Evolutionary conservation across 2,113 vertebrate genomes (phyloP).

Genomic region (Ictidomys tridecemlineatus): DNA sequence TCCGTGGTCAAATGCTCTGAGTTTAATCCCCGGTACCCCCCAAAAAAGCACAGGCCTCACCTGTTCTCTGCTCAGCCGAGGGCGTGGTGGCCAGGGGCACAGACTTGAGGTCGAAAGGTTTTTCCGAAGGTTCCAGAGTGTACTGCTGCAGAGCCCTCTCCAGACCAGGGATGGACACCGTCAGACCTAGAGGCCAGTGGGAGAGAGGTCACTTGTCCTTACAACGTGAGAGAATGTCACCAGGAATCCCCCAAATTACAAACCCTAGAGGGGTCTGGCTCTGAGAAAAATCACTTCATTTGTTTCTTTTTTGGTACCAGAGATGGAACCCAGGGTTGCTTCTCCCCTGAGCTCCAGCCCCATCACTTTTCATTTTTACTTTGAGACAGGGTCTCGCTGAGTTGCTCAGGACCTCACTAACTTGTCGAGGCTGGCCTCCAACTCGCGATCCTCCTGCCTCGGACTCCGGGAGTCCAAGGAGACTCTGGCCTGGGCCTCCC

Average conservation of each 20-base stretch:
- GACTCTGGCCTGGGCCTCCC: background rate
- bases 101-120: slow-evolving; percentile 91
- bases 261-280: background rate
- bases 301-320: too few relatives aligned
- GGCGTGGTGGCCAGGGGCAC: slow-evolving; percentile 91
- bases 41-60: slow-evolving; percentile 67
- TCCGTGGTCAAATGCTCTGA: too few relatives aligned
- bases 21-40: too few relatives aligned
- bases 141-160: slow-evolving; percentile 91
- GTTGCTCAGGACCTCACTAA: too few relatives aligned
- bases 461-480: background rate
- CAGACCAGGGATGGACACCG: slow-evolving; percentile 90
- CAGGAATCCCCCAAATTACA: too few relatives aligned
- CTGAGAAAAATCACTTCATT: background rate
- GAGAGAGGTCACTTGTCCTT: slow-evolving; percentile 16
- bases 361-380: too few relatives aligned
- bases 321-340: too few relatives aligned
- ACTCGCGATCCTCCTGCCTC: background rate
- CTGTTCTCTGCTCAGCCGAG: slow-evolving; percentile 88
- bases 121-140: slow-evolving; percentile 90
- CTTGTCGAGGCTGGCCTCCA: background rate
- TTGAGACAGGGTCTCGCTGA: too few relatives aligned
- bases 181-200: slow-evolving; percentile 84
- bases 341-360: too few relatives aligned
- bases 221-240: background rate